A percentile compares a stretch with the other conserved stretches of the same genome.
phyloP scores from a whole-genome alignment of 2,888 invertebrate species.

The Sepioteuthis lessoniana region DNA sequence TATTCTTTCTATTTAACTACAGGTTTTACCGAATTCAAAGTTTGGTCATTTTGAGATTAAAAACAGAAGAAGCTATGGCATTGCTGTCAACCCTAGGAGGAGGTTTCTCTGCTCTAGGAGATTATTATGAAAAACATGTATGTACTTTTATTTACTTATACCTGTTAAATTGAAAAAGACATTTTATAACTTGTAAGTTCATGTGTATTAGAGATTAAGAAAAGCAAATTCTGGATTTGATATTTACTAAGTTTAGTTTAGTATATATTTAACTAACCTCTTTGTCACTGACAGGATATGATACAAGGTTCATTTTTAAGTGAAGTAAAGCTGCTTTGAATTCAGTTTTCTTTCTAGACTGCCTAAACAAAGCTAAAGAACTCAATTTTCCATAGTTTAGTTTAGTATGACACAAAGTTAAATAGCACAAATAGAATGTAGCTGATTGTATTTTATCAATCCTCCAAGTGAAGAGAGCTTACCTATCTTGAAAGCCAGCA shows the following conservation, averaged over 20 bases:
- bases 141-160: constrained; percentile 67
- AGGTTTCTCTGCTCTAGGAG: constrained; percentile 95
- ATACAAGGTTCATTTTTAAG: too few relatives aligned
- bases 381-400: background rate
- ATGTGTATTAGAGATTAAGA: background rate
- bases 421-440: background rate
- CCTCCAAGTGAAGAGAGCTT: too few relatives aligned
- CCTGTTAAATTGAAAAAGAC: background rate
- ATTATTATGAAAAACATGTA: constrained; percentile 86
- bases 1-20: background rate
- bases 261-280: too few relatives aligned
- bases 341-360: too few relatives aligned
- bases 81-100: constrained; percentile 97
- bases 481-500: too few relatives aligned
- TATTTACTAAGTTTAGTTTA: background rate
- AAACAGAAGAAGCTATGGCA: constrained; percentile 79
- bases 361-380: too few relatives aligned
- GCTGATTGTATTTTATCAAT: too few relatives aligned
- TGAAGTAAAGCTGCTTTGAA: too few relatives aligned
- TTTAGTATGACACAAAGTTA: background rate
- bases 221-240: background rate
- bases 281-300: too few relatives aligned
- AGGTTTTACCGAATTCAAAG: constrained; percentile 61
- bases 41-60: constrained; percentile 57
- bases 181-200: background rate